phyloP scores from a whole-genome alignment of 2,797 vertebrate species.

The Hydrocynus forskahlii region DNA sequence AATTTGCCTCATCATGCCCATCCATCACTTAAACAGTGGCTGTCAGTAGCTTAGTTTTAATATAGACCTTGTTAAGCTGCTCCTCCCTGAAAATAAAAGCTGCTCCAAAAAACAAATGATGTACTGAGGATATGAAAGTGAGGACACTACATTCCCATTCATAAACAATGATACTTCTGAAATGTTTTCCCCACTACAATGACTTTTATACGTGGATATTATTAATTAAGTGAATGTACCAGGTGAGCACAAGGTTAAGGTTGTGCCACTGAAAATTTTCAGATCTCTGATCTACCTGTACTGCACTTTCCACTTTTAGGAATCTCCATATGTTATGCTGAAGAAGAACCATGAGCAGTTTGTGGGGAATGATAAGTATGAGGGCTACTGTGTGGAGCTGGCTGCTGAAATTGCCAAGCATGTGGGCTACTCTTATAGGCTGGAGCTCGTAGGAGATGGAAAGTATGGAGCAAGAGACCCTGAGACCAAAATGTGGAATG shows the following conservation, averaged over 20 bases:
- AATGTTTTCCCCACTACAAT: too few relatives aligned
- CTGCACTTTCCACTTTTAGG: conserved; percentile 73
- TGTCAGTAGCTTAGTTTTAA: too few relatives aligned
- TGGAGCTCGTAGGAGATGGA: conserved; percentile 91
- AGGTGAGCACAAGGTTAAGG: not conserved
- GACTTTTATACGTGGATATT: too few relatives aligned
- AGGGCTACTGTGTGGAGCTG: conserved; percentile 96
- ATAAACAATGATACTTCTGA: too few relatives aligned
- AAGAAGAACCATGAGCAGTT: conserved; percentile 96
- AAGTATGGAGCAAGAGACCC: conserved; percentile 91
- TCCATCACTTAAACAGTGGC: too few relatives aligned
- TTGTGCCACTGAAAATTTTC: not conserved
- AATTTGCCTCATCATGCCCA: too few relatives aligned
- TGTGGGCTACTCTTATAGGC: conserved; percentile 89
- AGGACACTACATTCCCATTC: too few relatives aligned
- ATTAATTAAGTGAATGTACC: too few relatives aligned
- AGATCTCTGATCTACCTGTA: not conserved
- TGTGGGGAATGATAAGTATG: conserved; percentile 91
- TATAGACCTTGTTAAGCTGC: too few relatives aligned
- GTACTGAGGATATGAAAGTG: too few relatives aligned
- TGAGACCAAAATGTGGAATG: conserved; percentile 92
- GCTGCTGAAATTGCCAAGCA: conserved; percentile 96
- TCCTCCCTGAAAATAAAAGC: too few relatives aligned
- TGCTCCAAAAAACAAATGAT: too few relatives aligned
- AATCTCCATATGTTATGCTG: conserved; percentile 97